These are phyloP conservation scores for Drosophila littoralis DNA, from an alignment of 1,140 invertebrate genomes.

Conservation along the genomic window DNA sequence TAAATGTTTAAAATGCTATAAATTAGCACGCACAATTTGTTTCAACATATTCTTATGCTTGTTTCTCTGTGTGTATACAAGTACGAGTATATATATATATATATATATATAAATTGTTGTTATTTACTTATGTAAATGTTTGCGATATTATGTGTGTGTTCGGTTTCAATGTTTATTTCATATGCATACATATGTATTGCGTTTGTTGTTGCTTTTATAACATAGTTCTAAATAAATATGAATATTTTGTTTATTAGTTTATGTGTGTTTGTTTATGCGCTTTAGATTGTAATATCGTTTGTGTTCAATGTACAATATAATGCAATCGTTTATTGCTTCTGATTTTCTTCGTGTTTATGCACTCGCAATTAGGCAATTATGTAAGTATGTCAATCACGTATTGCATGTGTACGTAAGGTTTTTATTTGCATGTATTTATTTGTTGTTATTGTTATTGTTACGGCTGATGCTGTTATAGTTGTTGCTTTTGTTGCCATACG, in stretches of 20 bases:
- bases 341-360: neutral
- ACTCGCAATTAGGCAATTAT: constrained; percentile 19
- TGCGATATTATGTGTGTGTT: constrained; percentile 2
- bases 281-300: constrained; percentile 8
- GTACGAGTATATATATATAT: constrained; percentile 17
- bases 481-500: constrained; percentile 19
- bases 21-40: constrained; percentile 42
- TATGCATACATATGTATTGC: constrained; percentile 11
- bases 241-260: constrained; percentile 8
- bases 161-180: constrained; percentile 13
- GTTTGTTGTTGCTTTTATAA: constrained; percentile 10
- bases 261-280: constrained; percentile 4
- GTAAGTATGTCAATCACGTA: constrained; percentile 73
- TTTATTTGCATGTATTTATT: constrained; percentile 30
- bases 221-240: constrained; percentile 23
- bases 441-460: constrained; percentile 19
- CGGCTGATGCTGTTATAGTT: constrained; percentile 1
- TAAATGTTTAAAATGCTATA: constrained; percentile 54
- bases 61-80: constrained; percentile 19
- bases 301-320: constrained; percentile 14
- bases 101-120: constrained; percentile 5
- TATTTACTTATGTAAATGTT: constrained; percentile 9
- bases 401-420: constrained; percentile 58
- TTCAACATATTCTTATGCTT: constrained; percentile 46
- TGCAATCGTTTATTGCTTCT: constrained; percentile 16